A percentile compares a stretch with the other conserved stretches of the same genome.
These are phyloP conservation scores for Rhabdophis nuchalis DNA, from an alignment of 2,797 vertebrate genomes.

Conservation along the genomic window DNA sequence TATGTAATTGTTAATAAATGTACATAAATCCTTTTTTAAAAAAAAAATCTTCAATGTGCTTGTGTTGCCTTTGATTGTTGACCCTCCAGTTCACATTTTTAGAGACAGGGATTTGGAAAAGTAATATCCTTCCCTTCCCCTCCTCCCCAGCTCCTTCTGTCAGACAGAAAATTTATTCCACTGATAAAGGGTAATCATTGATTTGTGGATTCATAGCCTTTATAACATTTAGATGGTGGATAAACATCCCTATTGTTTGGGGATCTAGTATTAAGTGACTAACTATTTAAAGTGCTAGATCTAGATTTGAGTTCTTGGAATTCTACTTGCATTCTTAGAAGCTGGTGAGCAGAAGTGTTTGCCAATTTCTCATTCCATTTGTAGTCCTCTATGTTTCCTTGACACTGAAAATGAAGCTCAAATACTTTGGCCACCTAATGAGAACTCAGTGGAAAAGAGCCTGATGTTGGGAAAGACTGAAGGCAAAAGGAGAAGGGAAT, in stretches of 20 bases:
- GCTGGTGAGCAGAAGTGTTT: not conserved
- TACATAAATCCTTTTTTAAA: not conserved
- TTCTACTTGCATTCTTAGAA: not conserved
- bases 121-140: not conserved
- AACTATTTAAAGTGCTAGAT: not conserved
- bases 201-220: not conserved
- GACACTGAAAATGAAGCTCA: not conserved
- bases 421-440: not conserved
- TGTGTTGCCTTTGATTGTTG: not conserved
- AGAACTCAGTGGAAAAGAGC: not conserved
- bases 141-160: not conserved
- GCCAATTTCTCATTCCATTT: not conserved
- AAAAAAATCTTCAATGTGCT: not conserved
- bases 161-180: not conserved
- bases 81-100: not conserved
- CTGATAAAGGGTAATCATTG: not conserved
- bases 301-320: not conserved
- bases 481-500: not conserved
- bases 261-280: not conserved
- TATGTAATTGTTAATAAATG: not conserved
- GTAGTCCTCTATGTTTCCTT: not conserved
- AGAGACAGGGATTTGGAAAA: not conserved
- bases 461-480: not conserved
- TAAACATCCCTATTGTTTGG: not conserved
- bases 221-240: not conserved